These are phyloP conservation scores for Myoxocephalus aenaeus DNA, from an alignment of 2,797 vertebrate genomes.

Conservation along the genomic window DNA sequence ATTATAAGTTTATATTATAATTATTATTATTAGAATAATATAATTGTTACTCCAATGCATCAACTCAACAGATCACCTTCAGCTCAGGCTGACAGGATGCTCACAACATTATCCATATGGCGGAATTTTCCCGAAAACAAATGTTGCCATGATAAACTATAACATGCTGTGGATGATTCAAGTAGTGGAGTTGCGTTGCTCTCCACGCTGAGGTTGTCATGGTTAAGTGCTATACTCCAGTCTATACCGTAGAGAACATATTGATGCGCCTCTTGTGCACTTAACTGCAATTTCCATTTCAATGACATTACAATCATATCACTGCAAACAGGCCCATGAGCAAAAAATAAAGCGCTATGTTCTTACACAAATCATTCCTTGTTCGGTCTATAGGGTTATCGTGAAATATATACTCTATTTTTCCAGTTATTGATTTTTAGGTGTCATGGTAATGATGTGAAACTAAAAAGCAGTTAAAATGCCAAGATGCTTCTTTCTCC, in stretches of 20 bases:
- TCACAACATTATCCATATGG: background rate
- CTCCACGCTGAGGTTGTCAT: conserved; percentile 16
- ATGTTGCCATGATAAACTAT: background rate
- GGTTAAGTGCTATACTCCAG: background rate
- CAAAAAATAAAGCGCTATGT: background rate
- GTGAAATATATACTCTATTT: background rate
- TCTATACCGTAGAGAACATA: background rate
- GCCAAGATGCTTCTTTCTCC: background rate
- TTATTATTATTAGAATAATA: no score
- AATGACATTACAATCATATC: conserved; percentile 9
- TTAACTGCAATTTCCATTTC: conserved; percentile 6
- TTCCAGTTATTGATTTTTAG: conserved; percentile 3
- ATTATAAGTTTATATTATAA: no score
- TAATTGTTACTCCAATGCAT: background rate
- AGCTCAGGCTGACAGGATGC: background rate
- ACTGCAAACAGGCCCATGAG: conserved; percentile 9
- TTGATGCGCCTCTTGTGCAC: background rate
- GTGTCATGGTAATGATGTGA: conserved; percentile 14
- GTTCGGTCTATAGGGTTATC: background rate
- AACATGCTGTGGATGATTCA: background rate
- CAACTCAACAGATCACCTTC: background rate
- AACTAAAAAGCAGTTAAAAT: background rate
- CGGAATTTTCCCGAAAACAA: background rate
- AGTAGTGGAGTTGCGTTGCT: background rate
- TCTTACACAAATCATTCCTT: background rate